Percentiles rank a stretch among this genome's conserved stretches.
Conservation (phyloP, 2,113 vertebrate genomes). For the Panurus biarmicus region DNA sequence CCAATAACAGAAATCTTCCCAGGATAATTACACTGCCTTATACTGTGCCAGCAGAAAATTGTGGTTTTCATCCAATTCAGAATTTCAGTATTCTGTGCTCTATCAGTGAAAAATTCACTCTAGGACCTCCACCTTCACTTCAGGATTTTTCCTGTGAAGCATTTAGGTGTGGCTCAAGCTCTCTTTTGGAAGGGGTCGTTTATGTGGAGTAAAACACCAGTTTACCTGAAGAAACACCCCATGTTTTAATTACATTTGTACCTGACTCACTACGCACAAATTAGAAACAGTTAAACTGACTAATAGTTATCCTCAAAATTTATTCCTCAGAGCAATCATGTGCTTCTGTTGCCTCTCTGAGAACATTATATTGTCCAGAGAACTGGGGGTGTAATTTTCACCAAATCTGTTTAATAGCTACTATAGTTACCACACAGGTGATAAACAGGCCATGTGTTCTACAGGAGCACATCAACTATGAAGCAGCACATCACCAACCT, state of each 20-base stretch:
- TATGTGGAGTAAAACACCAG: background rate
- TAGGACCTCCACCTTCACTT: background rate
- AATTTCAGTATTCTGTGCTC: background rate
- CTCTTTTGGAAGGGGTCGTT: background rate
- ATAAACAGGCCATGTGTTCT: background rate
- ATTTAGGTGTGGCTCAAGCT: background rate
- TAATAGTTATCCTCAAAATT: background rate
- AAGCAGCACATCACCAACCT: background rate
- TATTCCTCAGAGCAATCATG: background rate
- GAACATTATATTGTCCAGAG: background rate
- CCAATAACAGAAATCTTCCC: background rate
- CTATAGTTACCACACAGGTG: background rate
- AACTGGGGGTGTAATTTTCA: background rate
- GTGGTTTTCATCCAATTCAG: background rate
- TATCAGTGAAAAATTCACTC: background rate
- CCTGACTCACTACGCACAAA: background rate
- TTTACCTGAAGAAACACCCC: background rate
- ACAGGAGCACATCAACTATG: rapidly evolving
- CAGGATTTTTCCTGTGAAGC: background rate
- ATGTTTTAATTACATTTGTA: background rate
- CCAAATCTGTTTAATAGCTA: background rate
- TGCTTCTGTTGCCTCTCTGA: background rate
- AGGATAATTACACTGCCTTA: background rate
- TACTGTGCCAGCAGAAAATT: background rate
- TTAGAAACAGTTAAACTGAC: background rate